A percentile compares a stretch with the other conserved stretches of the same genome.
Evolutionary conservation across 30 jellyfish, hydroid and myxozoan genomes (phyloP).

Genomic region (Mastigias papua): DNA sequence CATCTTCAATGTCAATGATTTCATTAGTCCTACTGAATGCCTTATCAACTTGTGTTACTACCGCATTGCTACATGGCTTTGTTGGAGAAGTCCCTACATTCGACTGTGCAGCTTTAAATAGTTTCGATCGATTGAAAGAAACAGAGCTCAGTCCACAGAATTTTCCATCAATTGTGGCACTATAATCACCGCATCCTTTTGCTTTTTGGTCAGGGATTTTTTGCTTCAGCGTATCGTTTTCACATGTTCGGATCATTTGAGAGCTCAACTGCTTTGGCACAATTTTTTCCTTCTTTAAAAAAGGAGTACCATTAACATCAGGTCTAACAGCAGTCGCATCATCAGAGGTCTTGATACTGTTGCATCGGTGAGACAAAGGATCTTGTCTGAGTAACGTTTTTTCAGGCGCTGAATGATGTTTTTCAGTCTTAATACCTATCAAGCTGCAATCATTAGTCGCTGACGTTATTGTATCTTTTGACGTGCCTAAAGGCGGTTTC

Average conservation of each 20-base stretch:
- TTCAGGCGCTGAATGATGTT: neutral
- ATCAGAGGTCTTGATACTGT: neutral
- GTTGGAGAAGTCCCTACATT: neutral
- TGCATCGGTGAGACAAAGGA: neutral
- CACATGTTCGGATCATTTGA: neutral
- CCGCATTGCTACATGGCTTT: neutral
- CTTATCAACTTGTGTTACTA: neutral
- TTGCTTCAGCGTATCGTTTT: too few species aligned
- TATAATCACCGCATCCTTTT: neutral
- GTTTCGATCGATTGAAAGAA: neutral
- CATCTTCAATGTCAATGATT: constrained; percentile 4
- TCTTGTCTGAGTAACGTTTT: neutral
- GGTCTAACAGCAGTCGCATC: neutral
- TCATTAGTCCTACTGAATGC: neutral
- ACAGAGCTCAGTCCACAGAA: neutral
- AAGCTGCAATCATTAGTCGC: neutral
- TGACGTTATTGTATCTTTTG: neutral
- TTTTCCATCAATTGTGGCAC: neutral
- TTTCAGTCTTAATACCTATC: neutral
- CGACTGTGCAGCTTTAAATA: neutral
- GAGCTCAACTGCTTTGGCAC: neutral
- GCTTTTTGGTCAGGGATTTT: neutral
- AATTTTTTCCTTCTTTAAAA: neutral
- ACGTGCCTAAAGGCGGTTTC: neutral
- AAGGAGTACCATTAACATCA: neutral